Evolutionary conservation across 2,888 invertebrate species (phyloP), one percentile per base, ranked within the genome.

Genomic region (Sipha maydis): DNA sequence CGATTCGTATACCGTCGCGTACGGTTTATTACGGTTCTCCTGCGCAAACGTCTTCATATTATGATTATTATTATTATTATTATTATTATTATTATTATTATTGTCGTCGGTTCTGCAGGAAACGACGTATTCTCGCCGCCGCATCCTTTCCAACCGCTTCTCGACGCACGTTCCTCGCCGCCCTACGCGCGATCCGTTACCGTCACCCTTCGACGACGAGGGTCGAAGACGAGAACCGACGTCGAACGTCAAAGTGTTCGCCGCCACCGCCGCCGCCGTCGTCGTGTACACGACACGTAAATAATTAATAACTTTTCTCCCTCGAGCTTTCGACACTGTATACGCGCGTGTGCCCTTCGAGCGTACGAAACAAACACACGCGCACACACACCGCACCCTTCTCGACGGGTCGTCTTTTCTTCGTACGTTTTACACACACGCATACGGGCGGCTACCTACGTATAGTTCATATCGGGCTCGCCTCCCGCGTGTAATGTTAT

Each of bases 231-330:
- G 82, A 19, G 19, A 9, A 80, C 82, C 34, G 8, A 8, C 38
- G 14, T 69, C 14, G 14, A 48, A 48, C 48, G 48, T 48, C 48
- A 48, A 48, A 48, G 48, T 48, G 14, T 8, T 48, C 48, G 48
- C 11, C 48, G 48, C 9, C 48, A 9, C 9, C 14, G 9, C 21
- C 48, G 48, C 11, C 48, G 48, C 11, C 3, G 48, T 48, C 48
- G 48, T 48, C 19, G 75, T 75, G 71, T 54, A 83, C 25, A 31
- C 82, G 82, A 83, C 83, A 61, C 38, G 38, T 75, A 75, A 75
- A 83, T 83, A 83, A 75, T 83, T 83, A 83, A 75, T 83, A 83
- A 83, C 67, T n/a, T 21, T 7, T 48, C 73, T 28, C 28, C 75
- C 38, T 38, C 75, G 54, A 73, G 54, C 73, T 83, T 73, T 83